Percentiles rank a stretch among this genome's conserved stretches.
These are phyloP conservation scores for Lutjanus argentimaculatus DNA, from an alignment of 2,797 vertebrate genomes.

Conservation along the genomic window DNA sequence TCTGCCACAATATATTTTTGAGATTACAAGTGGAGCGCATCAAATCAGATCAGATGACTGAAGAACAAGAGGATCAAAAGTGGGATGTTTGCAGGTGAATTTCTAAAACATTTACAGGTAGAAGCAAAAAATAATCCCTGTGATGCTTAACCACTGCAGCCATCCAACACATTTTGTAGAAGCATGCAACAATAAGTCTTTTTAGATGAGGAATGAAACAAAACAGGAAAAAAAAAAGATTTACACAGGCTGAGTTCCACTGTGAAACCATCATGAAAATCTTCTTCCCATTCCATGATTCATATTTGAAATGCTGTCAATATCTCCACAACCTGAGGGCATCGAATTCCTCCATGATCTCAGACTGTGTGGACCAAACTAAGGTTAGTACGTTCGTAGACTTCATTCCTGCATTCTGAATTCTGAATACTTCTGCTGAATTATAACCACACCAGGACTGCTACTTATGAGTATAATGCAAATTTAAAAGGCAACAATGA, in stretches of 20 bases:
- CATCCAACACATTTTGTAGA: background rate
- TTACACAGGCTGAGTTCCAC: background rate
- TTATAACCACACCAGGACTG: conserved; percentile 4
- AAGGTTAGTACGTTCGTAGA: background rate
- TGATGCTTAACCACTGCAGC: background rate
- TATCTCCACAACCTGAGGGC: conserved; percentile 1
- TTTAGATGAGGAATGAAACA: conserved; percentile 2
- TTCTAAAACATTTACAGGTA: background rate
- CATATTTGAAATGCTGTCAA: conserved; percentile 14
- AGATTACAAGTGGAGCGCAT: background rate
- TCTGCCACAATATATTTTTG: background rate
- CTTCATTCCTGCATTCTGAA: conserved; percentile 6
- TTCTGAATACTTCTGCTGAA: background rate
- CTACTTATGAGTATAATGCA: background rate
- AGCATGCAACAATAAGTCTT: background rate
- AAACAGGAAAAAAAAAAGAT: background rate
- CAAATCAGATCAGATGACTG: background rate
- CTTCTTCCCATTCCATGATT: background rate
- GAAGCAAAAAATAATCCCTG: no score
- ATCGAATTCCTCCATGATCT: background rate
- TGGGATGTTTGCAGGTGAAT: background rate
- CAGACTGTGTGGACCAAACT: background rate
- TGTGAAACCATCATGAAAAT: background rate
- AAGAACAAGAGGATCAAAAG: background rate
- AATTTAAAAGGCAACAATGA: conserved; percentile 12